These are phyloP conservation scores for Agapornis roseicollis DNA, from an alignment of 2,113 vertebrate species.

Conservation along the genomic window DNA sequence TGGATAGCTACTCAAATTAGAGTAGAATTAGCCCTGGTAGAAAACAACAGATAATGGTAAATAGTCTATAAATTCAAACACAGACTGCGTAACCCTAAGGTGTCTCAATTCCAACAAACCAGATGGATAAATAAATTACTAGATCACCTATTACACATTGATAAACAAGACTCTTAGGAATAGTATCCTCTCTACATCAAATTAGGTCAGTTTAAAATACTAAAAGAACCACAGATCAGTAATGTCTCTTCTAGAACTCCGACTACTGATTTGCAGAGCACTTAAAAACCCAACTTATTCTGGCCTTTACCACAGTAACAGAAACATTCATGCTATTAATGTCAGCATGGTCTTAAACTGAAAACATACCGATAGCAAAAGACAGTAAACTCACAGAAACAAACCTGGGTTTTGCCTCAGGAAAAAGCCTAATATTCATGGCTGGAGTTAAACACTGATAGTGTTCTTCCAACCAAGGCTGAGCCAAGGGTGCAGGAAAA, in stretches of 20 bases:
- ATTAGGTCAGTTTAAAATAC: background rate
- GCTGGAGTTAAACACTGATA: background rate
- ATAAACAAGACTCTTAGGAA: constrained; percentile 31
- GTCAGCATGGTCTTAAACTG: background rate
- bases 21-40: constrained; percentile 45
- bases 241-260: background rate
- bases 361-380: background rate
- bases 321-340: background rate
- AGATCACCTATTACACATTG: background rate
- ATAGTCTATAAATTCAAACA: constrained; percentile 60
- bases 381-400: background rate
- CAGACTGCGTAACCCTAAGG: background rate
- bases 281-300: background rate
- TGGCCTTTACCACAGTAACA: constrained; percentile 8
- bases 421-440: background rate
- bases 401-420: background rate
- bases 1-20: constrained; percentile 46
- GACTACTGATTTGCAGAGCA: background rate
- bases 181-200: background rate
- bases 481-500: background rate
- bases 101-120: constrained; percentile 24
- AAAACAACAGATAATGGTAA: constrained; percentile 11
- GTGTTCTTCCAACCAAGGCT: background rate
- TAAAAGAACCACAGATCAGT: background rate
- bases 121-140: constrained; percentile 52